Evolutionary conservation across 2,888 invertebrate species (phyloP), one percentile per base, ranked within the genome.

Genomic region (Coleophora deauratella): DNA sequence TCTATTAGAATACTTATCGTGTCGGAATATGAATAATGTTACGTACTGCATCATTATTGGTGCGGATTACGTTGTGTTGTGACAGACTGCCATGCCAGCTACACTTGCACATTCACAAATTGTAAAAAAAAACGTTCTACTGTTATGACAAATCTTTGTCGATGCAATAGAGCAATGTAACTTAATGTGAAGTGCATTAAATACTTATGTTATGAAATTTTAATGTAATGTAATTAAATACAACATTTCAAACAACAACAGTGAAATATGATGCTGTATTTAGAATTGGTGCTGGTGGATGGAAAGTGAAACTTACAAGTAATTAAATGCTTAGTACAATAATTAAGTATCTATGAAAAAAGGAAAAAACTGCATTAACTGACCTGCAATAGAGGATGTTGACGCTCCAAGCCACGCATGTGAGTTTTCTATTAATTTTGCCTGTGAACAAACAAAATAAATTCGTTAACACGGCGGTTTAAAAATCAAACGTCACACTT

Each of bases 371-470:
- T 31, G 31, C 31, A 11, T 67, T 54, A 68, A 91, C 93, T 91
- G 92, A 96, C 95, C 95, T 90, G 95, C 93, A 84, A 95, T 91
- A 64, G 94, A 93, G 47, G 95, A 94, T 47, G 95, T 94, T 54
- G 95, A 93, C 62, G 94, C 92, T 57, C 95, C 95, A 82, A 96
- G 91, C 96, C 96, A 96, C 72, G 94, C 93, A 77, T 96, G 95
- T 54, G 95, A 95, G 58, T 93, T 95, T 80, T 96, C 96, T 86
- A 96, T 88, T 87, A 96, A 90, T 87, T 96, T 95, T 64, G 96
- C 96, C 96, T 96, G 91, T 52, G 53, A 57, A 76, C 63, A 79
- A 69, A 40, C 60, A 73, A 67, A 36, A 34, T 14, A 44, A 7
- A 47, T 40, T 35, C 43, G 41, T 41, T 27, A 42, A 6, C 6